A percentile compares a stretch with the other conserved stretches of the same genome.
These are phyloP conservation scores for Nomada goodeniana DNA, from an alignment of 2,888 invertebrate genomes.

Conservation along the genomic window DNA sequence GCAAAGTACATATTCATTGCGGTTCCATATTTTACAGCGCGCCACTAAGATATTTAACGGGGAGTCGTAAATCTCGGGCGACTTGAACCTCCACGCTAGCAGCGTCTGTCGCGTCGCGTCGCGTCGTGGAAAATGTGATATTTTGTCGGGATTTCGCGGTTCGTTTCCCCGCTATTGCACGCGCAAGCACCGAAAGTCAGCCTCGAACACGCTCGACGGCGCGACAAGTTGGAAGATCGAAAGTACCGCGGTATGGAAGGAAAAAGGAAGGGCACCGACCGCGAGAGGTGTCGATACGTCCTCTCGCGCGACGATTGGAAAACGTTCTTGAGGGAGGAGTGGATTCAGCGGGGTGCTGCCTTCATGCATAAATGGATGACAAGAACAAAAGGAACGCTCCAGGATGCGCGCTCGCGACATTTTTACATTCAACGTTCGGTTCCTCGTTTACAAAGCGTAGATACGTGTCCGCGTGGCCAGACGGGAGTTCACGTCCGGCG, in stretches of 20 bases:
- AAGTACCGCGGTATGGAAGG: neutral
- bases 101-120: neutral
- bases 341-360: constrained; percentile 52
- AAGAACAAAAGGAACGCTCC: constrained; percentile 53
- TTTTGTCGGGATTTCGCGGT: constrained; percentile 29
- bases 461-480: constrained; percentile 6
- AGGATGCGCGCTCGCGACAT: constrained; percentile 20
- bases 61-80: neutral
- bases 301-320: constrained; percentile 14
- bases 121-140: neutral
- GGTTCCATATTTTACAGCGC: constrained; percentile 17
- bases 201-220: constrained; percentile 33
- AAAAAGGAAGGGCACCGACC: neutral
- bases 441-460: constrained; percentile 10
- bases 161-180: constrained; percentile 36
- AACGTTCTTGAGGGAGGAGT: neutral
- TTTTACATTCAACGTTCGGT: constrained; percentile 52
- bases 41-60: neutral
- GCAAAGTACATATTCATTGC: constrained; percentile 1
- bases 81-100: neutral
- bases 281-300: constrained; percentile 17
- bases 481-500: constrained; percentile 32
- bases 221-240: constrained; percentile 9
- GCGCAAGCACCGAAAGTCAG: constrained; percentile 20
- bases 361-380: constrained; percentile 65